Base-by-base conservation (phyloP, 2,888 invertebrate species). In the Monoplex corrugatus region DNA sequence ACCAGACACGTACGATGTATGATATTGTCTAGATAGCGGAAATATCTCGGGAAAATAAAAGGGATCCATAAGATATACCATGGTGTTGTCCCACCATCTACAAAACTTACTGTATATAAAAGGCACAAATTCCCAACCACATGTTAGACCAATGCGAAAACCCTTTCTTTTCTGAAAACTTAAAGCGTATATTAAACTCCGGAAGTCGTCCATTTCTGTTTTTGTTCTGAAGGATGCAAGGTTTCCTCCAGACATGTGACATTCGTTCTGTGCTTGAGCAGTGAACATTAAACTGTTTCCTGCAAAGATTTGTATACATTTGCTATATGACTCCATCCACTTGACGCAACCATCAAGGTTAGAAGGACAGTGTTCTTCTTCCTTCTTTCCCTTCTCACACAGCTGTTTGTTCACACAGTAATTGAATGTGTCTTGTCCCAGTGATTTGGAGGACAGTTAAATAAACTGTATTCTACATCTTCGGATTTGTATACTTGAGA, bases 351-450 rank as follows among this genome's bases (percentile, higher is more conserved):
- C 35, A 38, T 35, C 16, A 75, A 35, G 35, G 75, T 38, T 75
- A 38, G 38, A 75, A 38, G 75, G 35, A 75, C 75, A 75, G 75
- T 75, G 35, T 38, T 38, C 75, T 75, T 35, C 38, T 75, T 75
- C 75, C 2, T 75, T 38, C 75, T 38, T 35, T 75, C 75, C 75
- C 16, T 75, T 38, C 38, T 75, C 75, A 75, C 75, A 75, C 19
- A 38, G 35, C 38, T 28, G 0, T 38, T 38, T 38, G 35, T 19
- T 35, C 13, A 38, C 38, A 75, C 75, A 75, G 75, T 75, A 16
- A 10, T 38, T 19, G 38, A 38, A 16, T 8, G 16, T 10, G 35
- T 10, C 2, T 38, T 13, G 38, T 38, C 13, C 16, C 38, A 75
- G 75, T 35, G 13, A 38, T 35, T 13, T 10, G 38, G 35, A 75